Evolutionary conservation across 2,797 vertebrate genomes (phyloP).

Genomic region (Loriculus beryllinus): DNA sequence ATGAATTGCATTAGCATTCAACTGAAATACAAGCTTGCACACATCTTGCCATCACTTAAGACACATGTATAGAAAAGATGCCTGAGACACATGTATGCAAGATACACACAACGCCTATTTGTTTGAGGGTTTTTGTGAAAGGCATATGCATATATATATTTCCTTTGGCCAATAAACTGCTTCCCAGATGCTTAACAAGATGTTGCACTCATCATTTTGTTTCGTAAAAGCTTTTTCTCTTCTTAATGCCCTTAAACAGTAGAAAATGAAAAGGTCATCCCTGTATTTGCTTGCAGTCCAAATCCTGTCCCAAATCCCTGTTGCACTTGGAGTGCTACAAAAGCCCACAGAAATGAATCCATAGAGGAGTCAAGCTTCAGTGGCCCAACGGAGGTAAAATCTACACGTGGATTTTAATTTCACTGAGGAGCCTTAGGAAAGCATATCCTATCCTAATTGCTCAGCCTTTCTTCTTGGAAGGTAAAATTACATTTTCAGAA

Average conservation of each 20-base stretch:
- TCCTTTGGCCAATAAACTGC: not conserved
- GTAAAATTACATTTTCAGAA: not conserved
- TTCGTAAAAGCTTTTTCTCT: not conserved
- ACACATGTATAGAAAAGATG: not conserved
- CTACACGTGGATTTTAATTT: not conserved
- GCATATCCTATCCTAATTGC: not conserved
- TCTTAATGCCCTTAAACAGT: not conserved
- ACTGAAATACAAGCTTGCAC: not conserved
- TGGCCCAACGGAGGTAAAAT: not conserved
- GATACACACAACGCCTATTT: not conserved
- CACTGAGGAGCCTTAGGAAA: not conserved
- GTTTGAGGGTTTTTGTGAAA: not conserved
- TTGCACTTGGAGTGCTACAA: not conserved
- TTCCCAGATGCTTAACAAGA: not conserved
- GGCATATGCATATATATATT: not conserved
- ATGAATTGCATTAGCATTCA: not conserved
- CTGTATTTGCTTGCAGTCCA: not conserved
- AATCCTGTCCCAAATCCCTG: not conserved
- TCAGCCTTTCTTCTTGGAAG: not conserved
- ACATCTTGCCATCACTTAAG: not conserved
- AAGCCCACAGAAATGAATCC: not conserved
- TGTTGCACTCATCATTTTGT: not conserved
- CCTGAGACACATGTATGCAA: not conserved
- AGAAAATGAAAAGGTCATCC: not conserved
- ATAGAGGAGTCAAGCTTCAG: not conserved